These are phyloP conservation scores for Candidula unifasciata DNA, from an alignment of 2,888 invertebrate genomes.

Conservation along the genomic window DNA sequence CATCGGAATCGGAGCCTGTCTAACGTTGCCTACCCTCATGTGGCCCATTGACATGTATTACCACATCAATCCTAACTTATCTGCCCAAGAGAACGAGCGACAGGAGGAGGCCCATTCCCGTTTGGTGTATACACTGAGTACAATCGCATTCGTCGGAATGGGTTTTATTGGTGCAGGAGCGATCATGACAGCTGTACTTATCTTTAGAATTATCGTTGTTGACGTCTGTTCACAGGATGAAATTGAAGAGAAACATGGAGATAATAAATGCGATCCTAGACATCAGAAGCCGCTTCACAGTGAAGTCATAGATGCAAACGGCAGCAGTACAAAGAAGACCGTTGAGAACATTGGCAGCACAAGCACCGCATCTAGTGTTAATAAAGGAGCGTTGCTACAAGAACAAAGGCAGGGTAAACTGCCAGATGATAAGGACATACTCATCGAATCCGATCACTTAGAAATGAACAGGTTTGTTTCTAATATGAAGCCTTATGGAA, in stretches of 20 bases:
- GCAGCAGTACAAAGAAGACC: background rate
- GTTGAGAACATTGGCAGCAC: background rate
- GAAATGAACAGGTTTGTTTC: constrained; percentile 26
- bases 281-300: background rate
- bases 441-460: constrained; percentile 8
- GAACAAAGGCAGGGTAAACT: background rate
- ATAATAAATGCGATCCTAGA: background rate
- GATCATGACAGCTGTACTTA: background rate
- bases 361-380: background rate
- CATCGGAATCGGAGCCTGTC: background rate
- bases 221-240: background rate
- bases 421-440: background rate
- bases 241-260: too few relatives aligned
- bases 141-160: constrained; percentile 1
- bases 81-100: constrained; percentile 32
- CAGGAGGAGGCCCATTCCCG: background rate
- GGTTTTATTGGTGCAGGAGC: constrained; percentile 27
- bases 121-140: background rate
- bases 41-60: constrained; percentile 23
- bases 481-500: constrained; percentile 19
- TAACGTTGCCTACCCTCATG: constrained; percentile 15
- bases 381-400: too few relatives aligned
- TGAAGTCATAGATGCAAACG: too few relatives aligned
- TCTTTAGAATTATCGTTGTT: constrained; percentile 3
- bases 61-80: background rate